Evolutionary conservation across 2,888 invertebrate genomes (phyloP).

Genomic region (Pseudococcus jackbeardsleyi): DNA sequence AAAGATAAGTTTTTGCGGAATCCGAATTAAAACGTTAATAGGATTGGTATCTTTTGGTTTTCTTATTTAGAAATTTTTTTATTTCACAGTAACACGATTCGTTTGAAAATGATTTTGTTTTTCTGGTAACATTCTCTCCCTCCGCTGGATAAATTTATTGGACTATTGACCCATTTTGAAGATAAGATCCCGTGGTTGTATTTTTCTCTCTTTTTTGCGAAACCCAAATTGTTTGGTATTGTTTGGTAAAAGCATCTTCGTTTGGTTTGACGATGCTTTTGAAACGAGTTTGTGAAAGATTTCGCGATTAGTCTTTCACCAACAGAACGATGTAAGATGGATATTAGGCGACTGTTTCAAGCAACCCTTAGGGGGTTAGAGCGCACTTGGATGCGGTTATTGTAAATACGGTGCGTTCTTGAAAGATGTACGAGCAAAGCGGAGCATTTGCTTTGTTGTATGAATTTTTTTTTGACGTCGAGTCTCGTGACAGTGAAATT

Average conservation of each 20-base stretch:
- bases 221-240: conserved; percentile 35
- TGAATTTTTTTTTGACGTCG: not conserved
- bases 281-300: conserved; percentile 37
- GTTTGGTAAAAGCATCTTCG: not conserved
- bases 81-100: not conserved
- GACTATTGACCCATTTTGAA: conserved; percentile 35
- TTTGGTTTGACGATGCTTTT: conserved; percentile 32
- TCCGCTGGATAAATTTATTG: conserved; percentile 32
- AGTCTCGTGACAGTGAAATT: not conserved
- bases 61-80: conserved; percentile 12
- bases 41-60: conserved; percentile 37
- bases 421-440: not conserved
- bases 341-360: conserved; percentile 21
- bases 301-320: conserved; percentile 47
- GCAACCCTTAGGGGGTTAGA: conserved; percentile 15
- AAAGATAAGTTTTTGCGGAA: conserved; percentile 40
- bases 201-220: not conserved
- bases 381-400: conserved; percentile 4
- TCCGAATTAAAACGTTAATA: conserved; percentile 56
- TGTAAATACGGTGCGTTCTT: not conserved
- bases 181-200: not conserved
- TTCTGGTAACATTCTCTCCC: not conserved
- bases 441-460: not conserved
- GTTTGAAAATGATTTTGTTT: conserved; percentile 38
- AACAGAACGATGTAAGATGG: conserved; percentile 36